Conservation (phyloP, 2,888 invertebrate genomes). For the Sarcophaga caerulescens region DNA sequence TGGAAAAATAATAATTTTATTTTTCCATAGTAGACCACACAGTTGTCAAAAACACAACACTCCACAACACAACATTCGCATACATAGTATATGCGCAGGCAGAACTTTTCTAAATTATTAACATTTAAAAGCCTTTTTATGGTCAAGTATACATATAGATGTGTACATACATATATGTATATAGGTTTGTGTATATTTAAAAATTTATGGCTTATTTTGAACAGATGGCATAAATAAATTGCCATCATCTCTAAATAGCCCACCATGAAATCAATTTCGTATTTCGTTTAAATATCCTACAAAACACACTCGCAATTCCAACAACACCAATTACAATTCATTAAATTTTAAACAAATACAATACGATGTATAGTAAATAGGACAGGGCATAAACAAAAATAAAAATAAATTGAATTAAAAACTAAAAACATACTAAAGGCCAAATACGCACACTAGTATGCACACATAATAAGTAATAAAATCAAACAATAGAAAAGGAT, state of each 20-base stretch:
- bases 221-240: slow-evolving; percentile 67
- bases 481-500: too few relatives aligned
- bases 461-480: too few relatives aligned
- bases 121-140: slow-evolving; percentile 64
- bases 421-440: background rate
- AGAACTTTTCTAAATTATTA: slow-evolving; percentile 35
- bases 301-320: slow-evolving; percentile 1
- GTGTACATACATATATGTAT: background rate
- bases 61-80: background rate
- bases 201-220: slow-evolving; percentile 62
- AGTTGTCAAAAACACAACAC: background rate
- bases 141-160: background rate
- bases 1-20: slow-evolving; percentile 11
- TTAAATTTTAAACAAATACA: slow-evolving; percentile 36
- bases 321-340: slow-evolving; percentile 18
- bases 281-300: slow-evolving; percentile 48
- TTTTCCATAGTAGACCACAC: slow-evolving; percentile 15
- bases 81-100: background rate
- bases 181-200: slow-evolving; percentile 40
- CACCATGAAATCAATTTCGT: slow-evolving; percentile 62
- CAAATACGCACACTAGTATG: background rate
- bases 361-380: background rate
- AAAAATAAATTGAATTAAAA: slow-evolving; percentile 50
- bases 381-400: background rate
- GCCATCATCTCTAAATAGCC: slow-evolving; percentile 53